Evolutionary conservation across 2,113 vertebrate species (phyloP).

Genomic region (Columbina picui): DNA sequence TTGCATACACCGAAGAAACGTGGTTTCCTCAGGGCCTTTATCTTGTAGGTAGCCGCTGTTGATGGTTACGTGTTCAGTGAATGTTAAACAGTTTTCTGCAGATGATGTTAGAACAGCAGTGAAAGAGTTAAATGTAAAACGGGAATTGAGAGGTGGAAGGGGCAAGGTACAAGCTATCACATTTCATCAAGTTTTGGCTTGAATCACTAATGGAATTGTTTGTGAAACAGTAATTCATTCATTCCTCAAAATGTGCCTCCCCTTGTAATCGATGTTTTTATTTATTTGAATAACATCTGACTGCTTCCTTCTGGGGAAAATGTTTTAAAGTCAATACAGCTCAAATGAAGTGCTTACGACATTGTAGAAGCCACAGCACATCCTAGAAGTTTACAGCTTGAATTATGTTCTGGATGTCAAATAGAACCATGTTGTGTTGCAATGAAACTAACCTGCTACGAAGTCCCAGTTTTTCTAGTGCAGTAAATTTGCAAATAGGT

Average conservation of each 20-base stretch:
- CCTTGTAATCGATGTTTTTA: neutral
- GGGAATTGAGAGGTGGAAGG: neutral
- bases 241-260: neutral
- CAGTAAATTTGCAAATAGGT: neutral
- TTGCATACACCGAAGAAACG: neutral
- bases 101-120: neutral
- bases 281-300: neutral
- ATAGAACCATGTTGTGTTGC: neutral
- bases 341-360: neutral
- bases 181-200: neutral
- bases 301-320: neutral
- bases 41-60: neutral
- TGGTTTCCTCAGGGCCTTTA: neutral
- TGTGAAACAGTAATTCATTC: neutral
- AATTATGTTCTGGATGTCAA: neutral
- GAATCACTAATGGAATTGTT: neutral
- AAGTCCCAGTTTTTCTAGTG: neutral
- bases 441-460: neutral
- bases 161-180: neutral
- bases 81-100: neutral
- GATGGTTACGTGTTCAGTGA: neutral
- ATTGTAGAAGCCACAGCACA: fast-evolving
- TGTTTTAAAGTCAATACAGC: neutral
- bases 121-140: neutral
- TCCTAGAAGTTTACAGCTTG: neutral